A percentile compares a stretch with the other conserved stretches of the same genome.
Evolutionary conservation across 2,797 vertebrate species (phyloP).

Genomic region (Amblyraja radiata): DNA sequence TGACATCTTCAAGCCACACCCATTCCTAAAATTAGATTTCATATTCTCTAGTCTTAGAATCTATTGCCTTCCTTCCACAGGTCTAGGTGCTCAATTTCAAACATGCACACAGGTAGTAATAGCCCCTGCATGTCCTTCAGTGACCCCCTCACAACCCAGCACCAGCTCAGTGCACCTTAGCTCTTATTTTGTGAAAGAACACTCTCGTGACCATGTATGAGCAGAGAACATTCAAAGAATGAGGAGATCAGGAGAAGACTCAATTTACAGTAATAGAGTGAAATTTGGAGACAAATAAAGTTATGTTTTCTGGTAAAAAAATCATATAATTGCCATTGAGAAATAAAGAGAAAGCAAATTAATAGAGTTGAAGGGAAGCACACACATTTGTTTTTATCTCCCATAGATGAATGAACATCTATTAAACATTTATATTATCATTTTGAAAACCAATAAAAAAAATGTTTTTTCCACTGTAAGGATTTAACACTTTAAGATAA

Average conservation of each 20-base stretch:
- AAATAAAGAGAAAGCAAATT: not conserved
- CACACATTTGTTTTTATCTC: not conserved
- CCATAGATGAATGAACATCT: not conserved
- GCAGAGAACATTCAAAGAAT: not conserved
- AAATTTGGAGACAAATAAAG: not conserved
- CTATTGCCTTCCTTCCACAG: not conserved
- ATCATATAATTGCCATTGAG: not conserved
- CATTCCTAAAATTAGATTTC: not conserved
- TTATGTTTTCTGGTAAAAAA: too few relatives aligned
- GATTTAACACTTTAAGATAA: constrained; percentile 2
- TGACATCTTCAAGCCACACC: not conserved
- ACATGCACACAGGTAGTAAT: not conserved
- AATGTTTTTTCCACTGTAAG: too few relatives aligned
- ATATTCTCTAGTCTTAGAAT: not conserved
- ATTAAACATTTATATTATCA: not conserved
- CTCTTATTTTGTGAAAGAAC: not conserved
- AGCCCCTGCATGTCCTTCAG: not conserved
- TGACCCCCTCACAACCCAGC: not conserved
- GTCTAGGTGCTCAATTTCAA: not conserved
- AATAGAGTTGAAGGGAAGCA: not conserved
- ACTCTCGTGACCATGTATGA: too few relatives aligned
- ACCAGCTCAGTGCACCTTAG: not conserved
- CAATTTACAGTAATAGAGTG: not conserved
- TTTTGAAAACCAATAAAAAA: not conserved
- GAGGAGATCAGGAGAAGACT: not conserved